phyloP scores from a whole-genome alignment of 2,113 vertebrate genomes.

The Pogonocichla stellata region DNA sequence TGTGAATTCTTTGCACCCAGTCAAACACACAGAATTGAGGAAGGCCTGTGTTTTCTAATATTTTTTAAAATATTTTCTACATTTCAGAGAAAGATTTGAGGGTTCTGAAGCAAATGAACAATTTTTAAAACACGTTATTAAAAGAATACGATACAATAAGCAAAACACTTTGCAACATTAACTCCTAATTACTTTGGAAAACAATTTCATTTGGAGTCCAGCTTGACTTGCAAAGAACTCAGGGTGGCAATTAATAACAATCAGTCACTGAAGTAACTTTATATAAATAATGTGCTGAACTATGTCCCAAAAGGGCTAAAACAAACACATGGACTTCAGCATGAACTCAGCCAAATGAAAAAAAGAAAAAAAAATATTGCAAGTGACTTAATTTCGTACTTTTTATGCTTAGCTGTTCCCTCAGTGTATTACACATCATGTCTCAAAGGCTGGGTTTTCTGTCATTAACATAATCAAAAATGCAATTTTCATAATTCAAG shows the following conservation, averaged over 20 bases:
- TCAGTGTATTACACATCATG: slow-evolving; percentile 74
- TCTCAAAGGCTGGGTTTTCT: slow-evolving; percentile 53
- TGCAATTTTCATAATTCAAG: neutral
- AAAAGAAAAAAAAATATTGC: slow-evolving; percentile 53
- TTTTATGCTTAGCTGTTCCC: neutral
- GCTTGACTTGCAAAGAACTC: slow-evolving; percentile 56
- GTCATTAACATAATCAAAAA: neutral
- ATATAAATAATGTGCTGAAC: slow-evolving; percentile 77
- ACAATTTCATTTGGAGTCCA: slow-evolving; percentile 30
- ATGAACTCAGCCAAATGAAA: slow-evolving; percentile 74
- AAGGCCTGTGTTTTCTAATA: neutral
- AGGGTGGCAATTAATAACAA: slow-evolving; percentile 84
- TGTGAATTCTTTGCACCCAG: neutral
- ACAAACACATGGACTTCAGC: slow-evolving; percentile 78
- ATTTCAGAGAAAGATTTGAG: neutral
- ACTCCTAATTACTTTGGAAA: slow-evolving; percentile 47
- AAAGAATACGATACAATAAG: neutral
- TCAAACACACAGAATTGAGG: rapidly evolving
- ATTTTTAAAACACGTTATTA: neutral
- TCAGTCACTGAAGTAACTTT: slow-evolving; percentile 74
- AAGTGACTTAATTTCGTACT: slow-evolving; percentile 53
- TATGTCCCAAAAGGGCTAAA: slow-evolving; percentile 80
- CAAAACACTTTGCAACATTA: slow-evolving; percentile 19
- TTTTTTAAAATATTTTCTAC: neutral
- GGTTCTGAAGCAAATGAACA: neutral